Evolutionary conservation across 2,888 invertebrate species (phyloP).

Genomic region (Synanthedon vespiformis): DNA sequence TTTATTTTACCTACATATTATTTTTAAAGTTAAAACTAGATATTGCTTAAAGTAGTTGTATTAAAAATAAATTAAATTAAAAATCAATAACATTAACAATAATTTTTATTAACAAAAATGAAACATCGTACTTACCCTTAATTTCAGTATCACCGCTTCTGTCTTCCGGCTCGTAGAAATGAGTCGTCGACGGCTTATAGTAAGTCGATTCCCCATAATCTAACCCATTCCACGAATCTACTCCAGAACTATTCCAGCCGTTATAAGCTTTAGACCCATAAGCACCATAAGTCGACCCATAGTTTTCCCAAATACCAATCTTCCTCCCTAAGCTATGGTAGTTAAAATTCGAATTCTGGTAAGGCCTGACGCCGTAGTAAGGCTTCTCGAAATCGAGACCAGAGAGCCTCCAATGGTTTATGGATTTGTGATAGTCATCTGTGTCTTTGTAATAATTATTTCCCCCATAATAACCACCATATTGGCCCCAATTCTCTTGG

Average conservation of each 20-base stretch:
- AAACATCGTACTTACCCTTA: no score
- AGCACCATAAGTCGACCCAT: conserved; percentile 37
- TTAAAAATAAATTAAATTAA: no score
- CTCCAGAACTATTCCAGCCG: conserved; percentile 41
- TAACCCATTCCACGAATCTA: conserved; percentile 19
- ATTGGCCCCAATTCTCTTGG: conserved; percentile 69
- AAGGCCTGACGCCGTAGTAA: conserved; percentile 36
- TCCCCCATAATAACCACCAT: conserved; percentile 70
- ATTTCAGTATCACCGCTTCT: conserved; percentile 30
- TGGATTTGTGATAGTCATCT: conserved; percentile 50
- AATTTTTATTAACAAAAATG: no score
- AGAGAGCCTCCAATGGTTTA: conserved; percentile 65
- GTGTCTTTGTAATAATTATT: conserved; percentile 47
- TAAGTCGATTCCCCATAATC: conserved; percentile 29
- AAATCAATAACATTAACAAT: no score
- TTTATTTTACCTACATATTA: no score
- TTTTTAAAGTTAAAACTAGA: no score
- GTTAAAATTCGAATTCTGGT: conserved; percentile 41
- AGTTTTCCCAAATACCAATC: conserved; percentile 10
- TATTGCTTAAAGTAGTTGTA: no score
- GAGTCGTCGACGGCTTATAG: conserved; percentile 20
- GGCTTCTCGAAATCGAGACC: conserved; percentile 31
- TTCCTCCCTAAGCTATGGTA: conserved; percentile 54
- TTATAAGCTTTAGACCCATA: conserved; percentile 25
- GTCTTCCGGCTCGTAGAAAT: conserved; percentile 14